Conservation (phyloP, 2,797 vertebrate genomes). For the Danio kyathit region DNA sequence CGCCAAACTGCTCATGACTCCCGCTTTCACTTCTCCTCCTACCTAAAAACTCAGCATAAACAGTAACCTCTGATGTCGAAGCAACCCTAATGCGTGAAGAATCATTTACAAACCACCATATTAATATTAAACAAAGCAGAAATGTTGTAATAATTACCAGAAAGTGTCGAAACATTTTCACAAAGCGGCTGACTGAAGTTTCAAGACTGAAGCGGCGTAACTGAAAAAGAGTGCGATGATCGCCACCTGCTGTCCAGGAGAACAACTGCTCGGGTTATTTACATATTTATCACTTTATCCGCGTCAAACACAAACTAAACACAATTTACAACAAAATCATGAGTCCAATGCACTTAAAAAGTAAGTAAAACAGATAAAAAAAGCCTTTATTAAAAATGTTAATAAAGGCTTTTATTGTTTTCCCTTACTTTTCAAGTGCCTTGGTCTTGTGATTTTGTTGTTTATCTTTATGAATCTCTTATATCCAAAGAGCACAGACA, state of each 20-base stretch:
- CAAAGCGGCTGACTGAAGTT: neutral
- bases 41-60: neutral
- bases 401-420: too few relatives aligned
- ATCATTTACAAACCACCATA: neutral
- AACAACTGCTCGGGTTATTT: too few relatives aligned
- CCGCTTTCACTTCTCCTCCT: neutral
- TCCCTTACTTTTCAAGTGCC: too few relatives aligned
- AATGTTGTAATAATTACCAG: neutral
- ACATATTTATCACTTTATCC: neutral
- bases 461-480: too few relatives aligned
- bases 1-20: constrained; percentile 26
- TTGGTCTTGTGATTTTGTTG: too few relatives aligned
- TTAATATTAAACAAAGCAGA: neutral
- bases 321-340: neutral
- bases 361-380: too few relatives aligned
- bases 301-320: neutral
- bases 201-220: neutral
- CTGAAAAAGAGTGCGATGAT: neutral
- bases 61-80: neutral
- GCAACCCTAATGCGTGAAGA: neutral
- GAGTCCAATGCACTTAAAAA: too few relatives aligned
- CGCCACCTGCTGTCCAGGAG: constrained; percentile 24
- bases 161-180: constrained; percentile 23
- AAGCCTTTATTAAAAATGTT: too few relatives aligned
- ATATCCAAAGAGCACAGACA: too few relatives aligned